These are phyloP conservation scores for Threskiornis aethiopicus DNA, from an alignment of 2,797 vertebrate species.

Conservation along the genomic window DNA sequence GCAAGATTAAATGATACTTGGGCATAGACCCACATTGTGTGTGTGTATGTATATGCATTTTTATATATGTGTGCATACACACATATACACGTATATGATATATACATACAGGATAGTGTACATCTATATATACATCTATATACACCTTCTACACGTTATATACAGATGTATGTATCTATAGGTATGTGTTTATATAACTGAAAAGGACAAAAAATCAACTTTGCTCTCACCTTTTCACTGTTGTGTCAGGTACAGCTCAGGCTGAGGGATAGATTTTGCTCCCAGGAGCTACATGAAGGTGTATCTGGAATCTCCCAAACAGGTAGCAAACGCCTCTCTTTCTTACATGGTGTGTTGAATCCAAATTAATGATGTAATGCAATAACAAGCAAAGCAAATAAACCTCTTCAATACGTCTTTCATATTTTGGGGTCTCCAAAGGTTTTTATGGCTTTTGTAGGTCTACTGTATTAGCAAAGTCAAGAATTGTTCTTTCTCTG, in stretches of 20 bases:
- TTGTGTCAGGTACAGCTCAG: background rate
- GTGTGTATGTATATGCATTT: background rate
- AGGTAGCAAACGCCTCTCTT: background rate
- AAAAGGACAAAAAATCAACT: background rate
- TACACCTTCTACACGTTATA: background rate
- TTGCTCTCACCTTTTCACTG: background rate
- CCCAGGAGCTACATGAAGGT: background rate
- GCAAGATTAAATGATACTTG: background rate
- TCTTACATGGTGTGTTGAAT: background rate
- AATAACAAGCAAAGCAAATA: background rate
- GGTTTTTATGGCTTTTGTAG: background rate
- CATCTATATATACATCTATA: background rate
- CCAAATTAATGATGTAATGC: background rate
- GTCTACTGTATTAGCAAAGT: background rate
- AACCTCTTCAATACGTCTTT: background rate
- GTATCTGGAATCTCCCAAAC: background rate
- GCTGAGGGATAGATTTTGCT: background rate
- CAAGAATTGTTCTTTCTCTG: background rate
- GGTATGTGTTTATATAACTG: background rate
- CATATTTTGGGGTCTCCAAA: background rate
- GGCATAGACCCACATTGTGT: background rate
- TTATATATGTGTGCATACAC: background rate
- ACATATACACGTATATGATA: background rate
- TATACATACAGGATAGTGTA: background rate
- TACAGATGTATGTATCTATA: background rate